Base-by-base conservation (phyloP, 2,888 invertebrate genomes). In the Tyria jacobaeae region DNA sequence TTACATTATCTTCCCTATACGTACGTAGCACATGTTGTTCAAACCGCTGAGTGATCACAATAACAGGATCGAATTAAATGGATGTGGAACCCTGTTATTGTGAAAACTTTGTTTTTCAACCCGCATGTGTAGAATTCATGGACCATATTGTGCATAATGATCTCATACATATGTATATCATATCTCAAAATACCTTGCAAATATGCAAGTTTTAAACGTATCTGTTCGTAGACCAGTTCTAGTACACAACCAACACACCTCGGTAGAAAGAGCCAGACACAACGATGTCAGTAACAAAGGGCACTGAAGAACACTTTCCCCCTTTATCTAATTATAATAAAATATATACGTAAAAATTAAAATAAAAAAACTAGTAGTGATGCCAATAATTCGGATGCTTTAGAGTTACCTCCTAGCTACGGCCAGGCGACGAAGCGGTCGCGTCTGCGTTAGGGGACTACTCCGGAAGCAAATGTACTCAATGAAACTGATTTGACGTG, bases 391-490 rank as follows among this genome's bases (percentile, higher is more conserved):
- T 71, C 66, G 69, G 65, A 66, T 66, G 74, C 65, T 77, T 67
- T 67, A 57, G 58, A 74, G 68, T 70, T 68, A 61, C 70, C 60
- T 72, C 57, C 68, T 70, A 68, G 71, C 66, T 70, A 80, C 77
- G 76, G 72, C 59, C 82, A 79, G 81, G 81, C 81, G 81, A 55
- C 66, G n/a, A n/a, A n/a, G 71, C 75, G 15, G 67, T 73, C 69
- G 80, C 72, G 81, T 81, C 83, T 82, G 79, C 83, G 81, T 74
- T 87, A 83, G 91, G 92, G 91, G 90, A 89, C 89, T 78, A 81
- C 85, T 91, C 91, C 92, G 92, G 92, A 92, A 92, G 89, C 82
- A 78, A 85, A 80, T 80, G 83, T 84, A 80, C 86, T 89, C 91
- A 90, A 89, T 90, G 88, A 86, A 88, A 87, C 85, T 89, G 91